Evolutionary conservation across 2,888 invertebrate species (phyloP), one percentile per base, ranked within the genome.

Genomic region (Dryobota labecula): DNA sequence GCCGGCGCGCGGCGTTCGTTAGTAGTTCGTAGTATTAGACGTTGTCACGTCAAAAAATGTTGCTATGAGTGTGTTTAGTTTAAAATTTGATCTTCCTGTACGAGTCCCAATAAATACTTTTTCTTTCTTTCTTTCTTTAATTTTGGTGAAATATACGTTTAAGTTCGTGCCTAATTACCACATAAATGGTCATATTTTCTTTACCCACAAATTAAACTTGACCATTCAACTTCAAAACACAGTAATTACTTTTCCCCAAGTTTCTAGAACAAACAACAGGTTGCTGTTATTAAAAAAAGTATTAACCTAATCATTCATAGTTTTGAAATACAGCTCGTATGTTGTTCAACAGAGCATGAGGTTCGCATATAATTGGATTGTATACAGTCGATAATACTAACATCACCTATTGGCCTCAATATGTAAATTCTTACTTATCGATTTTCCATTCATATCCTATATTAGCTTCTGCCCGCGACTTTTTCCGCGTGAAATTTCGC

Each of bases 321-420:
- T 69, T 77, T 70, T 70, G 66, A 33, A 82, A 82, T 36, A 49
- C 47, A 43, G 13, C 43, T 49, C 57, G 33, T 66, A 70, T 63
- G 18, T n/a, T 72, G 45, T 38, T 71, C 38, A 60, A 24, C 61
- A 57, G 70, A 74, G 73, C 78, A 65, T 68, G 56, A 64, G 30
- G 41, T 45, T 49, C 30, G 27, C 30, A 18, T 20, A 53, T 79
- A 70, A 74, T 54, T 38, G 11, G 15, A 45, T 74, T 69, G 18
- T 38, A 24, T 36, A 70, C 36, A 36, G 27, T 43, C 30, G 45
- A 60, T 68, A 54, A 53, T 43, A 51, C 18, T 20, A 38, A 65
- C 20, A 43, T 61, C 45, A 45, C 61, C 57, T 58, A 15, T 49
- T 58, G 43, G 62, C 68, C 61, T 73, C n/a, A 30, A 36, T 47